Evolutionary conservation across 1,140 invertebrate species (phyloP).

Genomic region (Lepidurus couesii): DNA sequence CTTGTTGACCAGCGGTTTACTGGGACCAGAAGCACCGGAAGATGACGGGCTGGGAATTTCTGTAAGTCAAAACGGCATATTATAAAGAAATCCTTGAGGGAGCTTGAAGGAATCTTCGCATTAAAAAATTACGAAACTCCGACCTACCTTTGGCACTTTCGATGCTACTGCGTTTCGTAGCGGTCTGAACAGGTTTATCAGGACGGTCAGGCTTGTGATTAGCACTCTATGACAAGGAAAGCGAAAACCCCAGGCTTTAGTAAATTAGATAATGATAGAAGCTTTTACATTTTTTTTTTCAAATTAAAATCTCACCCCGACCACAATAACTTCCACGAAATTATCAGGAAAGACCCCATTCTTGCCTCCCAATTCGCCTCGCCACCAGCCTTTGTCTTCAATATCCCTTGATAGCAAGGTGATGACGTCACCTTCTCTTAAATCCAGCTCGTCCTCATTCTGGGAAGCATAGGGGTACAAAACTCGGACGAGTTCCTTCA

Average conservation of each 20-base stretch:
- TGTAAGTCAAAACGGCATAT: background rate
- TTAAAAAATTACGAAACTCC: background rate
- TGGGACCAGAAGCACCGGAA: background rate
- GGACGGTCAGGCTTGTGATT: slow-evolving; percentile 16
- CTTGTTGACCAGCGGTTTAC: background rate
- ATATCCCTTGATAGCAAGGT: slow-evolving; percentile 77
- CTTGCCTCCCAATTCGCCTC: slow-evolving; percentile 80
- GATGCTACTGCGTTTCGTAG: slow-evolving; percentile 1
- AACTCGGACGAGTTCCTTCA: slow-evolving; percentile 71
- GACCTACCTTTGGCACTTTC: slow-evolving; percentile 9
- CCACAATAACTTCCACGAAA: slow-evolving; percentile 69
- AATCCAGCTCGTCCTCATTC: slow-evolving; percentile 87
- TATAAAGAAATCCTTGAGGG: background rate
- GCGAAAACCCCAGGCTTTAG: background rate
- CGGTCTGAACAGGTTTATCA: slow-evolving; percentile 15
- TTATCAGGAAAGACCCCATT: slow-evolving; percentile 95
- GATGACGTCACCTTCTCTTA: slow-evolving; percentile 85
- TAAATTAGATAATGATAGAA: background rate
- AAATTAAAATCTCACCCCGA: background rate
- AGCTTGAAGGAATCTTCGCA: background rate
- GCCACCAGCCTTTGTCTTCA: slow-evolving; percentile 80
- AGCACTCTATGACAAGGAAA: background rate
- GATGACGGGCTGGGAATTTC: slow-evolving; percentile 1
- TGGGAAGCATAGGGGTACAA: slow-evolving; percentile 82
- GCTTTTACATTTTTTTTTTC: background rate